Conservation (phyloP, 1,140 invertebrate genomes). For the Papilio aristodemus region DNA sequence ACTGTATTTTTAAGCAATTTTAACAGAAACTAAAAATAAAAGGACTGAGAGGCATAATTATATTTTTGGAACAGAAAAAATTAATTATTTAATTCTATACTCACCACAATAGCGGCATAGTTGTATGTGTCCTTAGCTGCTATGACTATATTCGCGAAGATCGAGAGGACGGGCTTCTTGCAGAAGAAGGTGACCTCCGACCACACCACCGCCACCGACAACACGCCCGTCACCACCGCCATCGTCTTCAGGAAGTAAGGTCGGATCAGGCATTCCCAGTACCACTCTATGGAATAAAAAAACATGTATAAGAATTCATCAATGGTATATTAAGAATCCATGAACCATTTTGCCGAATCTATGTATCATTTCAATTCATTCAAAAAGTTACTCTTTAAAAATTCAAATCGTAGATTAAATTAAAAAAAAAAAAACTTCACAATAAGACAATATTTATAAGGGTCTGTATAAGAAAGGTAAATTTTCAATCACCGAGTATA, state of each 20-base stretch:
- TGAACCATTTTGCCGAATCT: no score
- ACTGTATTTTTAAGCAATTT: no score
- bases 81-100: slow-evolving; percentile 34
- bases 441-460: no score
- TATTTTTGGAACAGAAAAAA: background rate
- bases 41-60: no score
- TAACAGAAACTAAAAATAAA: no score
- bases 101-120: slow-evolving; percentile 97
- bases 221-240: slow-evolving; percentile 87
- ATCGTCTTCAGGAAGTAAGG: slow-evolving; percentile 87
- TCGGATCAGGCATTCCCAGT: slow-evolving; percentile 93
- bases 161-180: slow-evolving; percentile 92
- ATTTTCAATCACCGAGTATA: slow-evolving; percentile 81
- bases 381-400: no score
- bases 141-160: slow-evolving; percentile 96
- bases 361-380: no score
- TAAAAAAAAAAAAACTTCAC: no score
- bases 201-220: slow-evolving; percentile 97
- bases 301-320: no score
- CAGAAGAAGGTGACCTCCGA: slow-evolving; percentile 99
- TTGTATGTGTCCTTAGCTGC: slow-evolving; percentile 91
- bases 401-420: no score
- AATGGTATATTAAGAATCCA: no score
- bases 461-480: slow-evolving; percentile 21
- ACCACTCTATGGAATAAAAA: slow-evolving; percentile 88